Conservation (phyloP, 1,140 invertebrate species). For the Drosophila ironensis region DNA sequence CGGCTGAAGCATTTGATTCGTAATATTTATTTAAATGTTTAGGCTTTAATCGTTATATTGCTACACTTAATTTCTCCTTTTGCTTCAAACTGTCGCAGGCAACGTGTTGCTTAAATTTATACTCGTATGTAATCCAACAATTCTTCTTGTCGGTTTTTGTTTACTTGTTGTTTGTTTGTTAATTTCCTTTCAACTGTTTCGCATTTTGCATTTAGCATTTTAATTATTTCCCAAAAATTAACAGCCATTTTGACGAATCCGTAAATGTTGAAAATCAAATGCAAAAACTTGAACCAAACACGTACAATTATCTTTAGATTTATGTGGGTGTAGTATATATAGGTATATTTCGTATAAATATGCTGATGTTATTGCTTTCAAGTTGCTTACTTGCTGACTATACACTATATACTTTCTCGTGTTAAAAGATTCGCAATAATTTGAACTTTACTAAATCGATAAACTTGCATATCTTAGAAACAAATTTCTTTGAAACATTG, state of each 20-base stretch:
- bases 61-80: constrained; percentile 46
- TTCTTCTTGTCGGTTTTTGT: constrained; percentile 26
- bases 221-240: constrained; percentile 74
- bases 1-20: constrained; percentile 58
- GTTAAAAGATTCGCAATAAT: neutral
- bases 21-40: constrained; percentile 37
- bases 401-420: neutral
- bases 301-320: constrained; percentile 57
- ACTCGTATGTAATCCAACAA: constrained; percentile 58
- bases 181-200: constrained; percentile 37
- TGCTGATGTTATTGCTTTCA: constrained; percentile 14
- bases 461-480: too few relatives aligned
- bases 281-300: constrained; percentile 60
- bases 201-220: constrained; percentile 56
- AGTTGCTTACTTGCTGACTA: constrained; percentile 18
- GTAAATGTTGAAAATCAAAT: constrained; percentile 70
- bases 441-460: neutral
- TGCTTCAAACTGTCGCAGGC: constrained; percentile 55
- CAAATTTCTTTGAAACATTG: too few relatives aligned
- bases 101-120: constrained; percentile 68
- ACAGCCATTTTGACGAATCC: constrained; percentile 82
- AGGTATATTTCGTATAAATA: constrained; percentile 40
- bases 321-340: constrained; percentile 31
- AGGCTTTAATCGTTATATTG: constrained; percentile 46
- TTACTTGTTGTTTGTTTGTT: constrained; percentile 9